Percentiles rank a stretch among this genome's conserved stretches.
Evolutionary conservation across 1,140 invertebrate species (phyloP).

Genomic region (Aphaenogaster rudis): DNA sequence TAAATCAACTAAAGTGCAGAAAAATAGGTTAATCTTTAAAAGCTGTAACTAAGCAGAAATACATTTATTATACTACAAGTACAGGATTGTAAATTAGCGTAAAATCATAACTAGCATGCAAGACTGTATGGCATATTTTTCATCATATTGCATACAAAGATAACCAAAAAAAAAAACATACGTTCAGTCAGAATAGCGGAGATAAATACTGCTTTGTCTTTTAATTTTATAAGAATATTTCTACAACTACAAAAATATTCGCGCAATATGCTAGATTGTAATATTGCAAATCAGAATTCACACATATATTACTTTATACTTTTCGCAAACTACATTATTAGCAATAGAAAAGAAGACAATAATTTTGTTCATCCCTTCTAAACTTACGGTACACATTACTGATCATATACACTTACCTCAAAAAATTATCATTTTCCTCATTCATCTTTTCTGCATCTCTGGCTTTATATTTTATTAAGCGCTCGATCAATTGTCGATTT

Average conservation of each 20-base stretch:
- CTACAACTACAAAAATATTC: not conserved
- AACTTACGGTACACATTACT: not conserved
- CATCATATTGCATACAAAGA: not conserved
- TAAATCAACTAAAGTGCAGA: conserved; percentile 4
- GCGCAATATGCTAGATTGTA: not conserved
- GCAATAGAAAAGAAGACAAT: conserved; percentile 21
- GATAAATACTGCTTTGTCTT: not conserved
- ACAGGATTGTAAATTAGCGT: not conserved
- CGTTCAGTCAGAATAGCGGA: not conserved
- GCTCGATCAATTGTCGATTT: conserved; percentile 94
- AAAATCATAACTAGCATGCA: conserved; percentile 45
- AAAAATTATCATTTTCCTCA: conserved; percentile 96
- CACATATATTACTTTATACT: conserved; percentile 6
- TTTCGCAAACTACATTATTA: not conserved
- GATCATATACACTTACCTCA: conserved; percentile 90
- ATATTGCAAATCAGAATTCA: conserved; percentile 9
- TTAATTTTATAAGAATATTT: conserved; percentile 3
- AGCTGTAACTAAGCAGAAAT: conserved; percentile 30
- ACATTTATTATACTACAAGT: conserved; percentile 3
- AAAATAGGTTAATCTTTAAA: not conserved
- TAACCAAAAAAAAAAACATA: conserved; percentile 5
- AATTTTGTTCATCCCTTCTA: not conserved
- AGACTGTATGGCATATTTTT: conserved; percentile 1
- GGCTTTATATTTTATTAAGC: conserved; percentile 96
- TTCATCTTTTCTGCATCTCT: conserved; percentile 98